A percentile compares a stretch with the other conserved stretches of the same genome.
phyloP scores from a whole-genome alignment of 2,888 invertebrate genomes.

The Tinea trinotella region DNA sequence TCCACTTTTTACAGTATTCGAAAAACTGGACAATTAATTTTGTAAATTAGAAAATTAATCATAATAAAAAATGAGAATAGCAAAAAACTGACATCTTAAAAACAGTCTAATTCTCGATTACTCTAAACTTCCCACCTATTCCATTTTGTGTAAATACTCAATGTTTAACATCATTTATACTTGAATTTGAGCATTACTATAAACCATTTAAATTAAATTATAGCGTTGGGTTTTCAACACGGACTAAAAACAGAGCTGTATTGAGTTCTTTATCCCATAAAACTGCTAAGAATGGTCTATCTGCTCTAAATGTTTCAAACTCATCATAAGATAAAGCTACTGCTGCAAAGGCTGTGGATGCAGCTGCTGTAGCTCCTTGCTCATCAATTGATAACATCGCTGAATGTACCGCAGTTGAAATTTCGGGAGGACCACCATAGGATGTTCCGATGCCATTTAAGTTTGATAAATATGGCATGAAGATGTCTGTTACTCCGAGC shows the following conservation, averaged over 20 bases:
- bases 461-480: constrained; percentile 40
- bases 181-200: too few species aligned
- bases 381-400: constrained; percentile 67
- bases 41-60: too few species aligned
- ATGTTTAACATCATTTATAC: too few species aligned
- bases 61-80: too few species aligned
- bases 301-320: constrained; percentile 43
- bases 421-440: constrained; percentile 35
- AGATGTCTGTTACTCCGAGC: constrained; percentile 60
- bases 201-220: too few species aligned
- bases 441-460: constrained; percentile 42
- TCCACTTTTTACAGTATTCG: too few species aligned
- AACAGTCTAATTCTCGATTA: too few species aligned
- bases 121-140: too few species aligned
- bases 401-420: constrained; percentile 62
- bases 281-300: constrained; percentile 64
- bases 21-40: too few species aligned
- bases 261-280: constrained; percentile 57
- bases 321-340: constrained; percentile 62
- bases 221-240: constrained; percentile 51
- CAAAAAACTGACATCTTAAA: too few species aligned
- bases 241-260: constrained; percentile 63
- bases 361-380: constrained; percentile 60
- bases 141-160: too few species aligned
- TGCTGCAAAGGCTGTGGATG: constrained; percentile 53